Evolutionary conservation across 2,888 invertebrate genomes (phyloP), one percentile per base, ranked within the genome.

Genomic region (Melipona beecheii): DNA sequence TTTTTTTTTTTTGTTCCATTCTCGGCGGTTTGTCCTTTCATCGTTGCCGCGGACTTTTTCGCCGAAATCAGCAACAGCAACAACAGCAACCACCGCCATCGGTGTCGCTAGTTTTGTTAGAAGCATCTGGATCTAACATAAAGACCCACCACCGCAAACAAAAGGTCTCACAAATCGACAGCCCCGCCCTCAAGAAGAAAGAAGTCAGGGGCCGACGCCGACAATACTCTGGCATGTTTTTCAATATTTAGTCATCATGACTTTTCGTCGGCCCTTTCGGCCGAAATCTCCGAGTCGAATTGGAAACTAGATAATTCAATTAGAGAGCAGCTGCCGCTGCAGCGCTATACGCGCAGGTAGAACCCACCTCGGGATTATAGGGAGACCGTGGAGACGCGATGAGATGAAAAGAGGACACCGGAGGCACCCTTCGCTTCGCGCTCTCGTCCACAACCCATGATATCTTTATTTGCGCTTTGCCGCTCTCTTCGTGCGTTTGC

Each of bases 201-300:
- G 88, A 87, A 86, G 76, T 89, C 84, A 87, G 84, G 89, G 86
- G 89, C 89, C 87, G 27, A 77, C 90, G 85, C 88, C 92, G 91
- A 94, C 93, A 93, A 94, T 93, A 90, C 86, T 90, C 87, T 91
- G 93, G 92, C 93, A 93, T 94, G 94, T 94, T 94, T 93, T 93
- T 94, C 94, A 94, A 94, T 94, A 94, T 94, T 94, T 93, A 94
- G 93, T 93, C 94, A 93, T 94, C 94, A 93, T 93, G 94, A 93
- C 93, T 94, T 93, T 93, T 93, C 92, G 93, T 91, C 93, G 93
- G 90, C 88, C 90, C 90, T 91, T 91, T 91, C 89, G 91, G 78
- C 78, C 90, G 86, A 93, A 94, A 94, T 94, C 94, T 93, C 94
- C 94, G 94, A 91, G 92, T 93, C 94, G 93, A 94, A 94, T 94